These are phyloP conservation scores for Cranoglanis bouderius DNA, from an alignment of 2,113 vertebrate genomes.

Conservation along the genomic window DNA sequence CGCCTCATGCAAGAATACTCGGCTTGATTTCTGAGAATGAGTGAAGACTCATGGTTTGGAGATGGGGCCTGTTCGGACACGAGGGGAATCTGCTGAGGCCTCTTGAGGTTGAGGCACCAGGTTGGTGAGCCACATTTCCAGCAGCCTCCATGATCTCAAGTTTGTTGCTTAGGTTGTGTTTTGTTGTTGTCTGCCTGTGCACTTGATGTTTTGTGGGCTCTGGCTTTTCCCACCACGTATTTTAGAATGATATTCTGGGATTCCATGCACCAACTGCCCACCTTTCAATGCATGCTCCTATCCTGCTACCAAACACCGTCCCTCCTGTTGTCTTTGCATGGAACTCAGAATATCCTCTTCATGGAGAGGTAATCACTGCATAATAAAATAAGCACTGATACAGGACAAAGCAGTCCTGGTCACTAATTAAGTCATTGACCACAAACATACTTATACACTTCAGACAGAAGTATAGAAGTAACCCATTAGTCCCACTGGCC, in stretches of 20 bases:
- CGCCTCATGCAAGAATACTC: conserved; percentile 34
- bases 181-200: conserved; percentile 93
- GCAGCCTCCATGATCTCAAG: conserved; percentile 81
- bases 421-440: background rate
- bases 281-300: conserved; percentile 47
- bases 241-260: conserved; percentile 98
- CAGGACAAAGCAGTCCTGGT: background rate
- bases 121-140: conserved; percentile 89
- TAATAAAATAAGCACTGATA: conserved; percentile 7
- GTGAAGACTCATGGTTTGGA: conserved; percentile 73
- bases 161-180: conserved; percentile 85
- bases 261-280: conserved; percentile 13
- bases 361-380: conserved; percentile 18
- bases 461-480: background rate
- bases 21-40: conserved; percentile 46
- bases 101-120: conserved; percentile 90
- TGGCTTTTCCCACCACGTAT: conserved; percentile 85
- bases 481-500: background rate
- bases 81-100: conserved; percentile 77
- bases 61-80: conserved; percentile 86
- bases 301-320: background rate
- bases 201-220: conserved; percentile 95
- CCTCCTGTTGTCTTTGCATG: conserved; percentile 47
- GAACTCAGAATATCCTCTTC: conserved; percentile 27
- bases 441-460: background rate